Evolutionary conservation across 2,113 vertebrate species (phyloP).

Genomic region (Catagonus wagneri): DNA sequence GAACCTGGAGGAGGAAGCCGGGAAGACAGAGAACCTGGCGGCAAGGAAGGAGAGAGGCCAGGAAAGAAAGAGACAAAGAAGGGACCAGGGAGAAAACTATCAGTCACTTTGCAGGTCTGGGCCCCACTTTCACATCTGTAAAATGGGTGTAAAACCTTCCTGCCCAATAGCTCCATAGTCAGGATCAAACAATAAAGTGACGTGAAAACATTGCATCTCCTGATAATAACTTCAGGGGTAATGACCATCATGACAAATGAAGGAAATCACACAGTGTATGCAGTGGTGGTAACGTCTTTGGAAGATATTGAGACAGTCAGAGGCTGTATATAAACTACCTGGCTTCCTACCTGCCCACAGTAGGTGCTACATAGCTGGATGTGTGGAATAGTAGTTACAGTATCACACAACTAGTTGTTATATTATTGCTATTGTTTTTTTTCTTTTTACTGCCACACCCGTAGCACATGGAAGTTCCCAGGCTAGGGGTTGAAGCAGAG

Average conservation of each 20-base stretch:
- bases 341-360: not conserved
- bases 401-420: not conserved
- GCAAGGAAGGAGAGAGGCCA: not conserved
- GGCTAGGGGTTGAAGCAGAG: too few relatives aligned
- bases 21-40: too few relatives aligned
- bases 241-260: not conserved
- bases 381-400: not conserved
- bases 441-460: too few relatives aligned
- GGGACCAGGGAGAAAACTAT: rapidly evolving
- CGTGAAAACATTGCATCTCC: not conserved
- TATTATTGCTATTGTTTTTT: too few relatives aligned
- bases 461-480: too few relatives aligned
- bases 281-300: not conserved
- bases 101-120: not conserved
- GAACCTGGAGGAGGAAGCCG: not conserved
- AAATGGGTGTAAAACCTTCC: not conserved
- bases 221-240: not conserved
- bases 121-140: not conserved
- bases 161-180: not conserved
- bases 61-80: not conserved
- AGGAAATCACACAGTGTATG: not conserved
- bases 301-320: not conserved
- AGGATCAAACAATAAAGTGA: not conserved
- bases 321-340: rapidly evolving
- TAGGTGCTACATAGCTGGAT: not conserved